phyloP scores from a whole-genome alignment of 53 echinoderm and acorn worm genomes.

The Zoroaster sp. region DNA sequence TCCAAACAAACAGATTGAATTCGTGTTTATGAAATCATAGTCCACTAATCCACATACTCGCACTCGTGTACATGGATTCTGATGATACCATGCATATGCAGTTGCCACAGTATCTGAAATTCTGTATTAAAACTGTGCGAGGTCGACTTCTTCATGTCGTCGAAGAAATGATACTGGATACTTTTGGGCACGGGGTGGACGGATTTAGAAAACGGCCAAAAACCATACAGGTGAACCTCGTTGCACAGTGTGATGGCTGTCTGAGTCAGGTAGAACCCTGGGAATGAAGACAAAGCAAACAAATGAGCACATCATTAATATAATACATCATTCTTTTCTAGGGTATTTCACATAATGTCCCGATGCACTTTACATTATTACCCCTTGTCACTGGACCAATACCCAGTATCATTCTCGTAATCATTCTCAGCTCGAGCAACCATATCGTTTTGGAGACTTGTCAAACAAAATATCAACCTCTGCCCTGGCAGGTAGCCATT shows the following conservation, averaged over 20 bases:
- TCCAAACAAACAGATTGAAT: background rate
- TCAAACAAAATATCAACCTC: no score
- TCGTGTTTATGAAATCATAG: background rate
- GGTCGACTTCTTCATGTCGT: constrained; percentile 15
- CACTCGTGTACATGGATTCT: constrained; percentile 35
- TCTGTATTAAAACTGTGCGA: constrained; percentile 42
- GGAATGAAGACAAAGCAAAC: background rate
- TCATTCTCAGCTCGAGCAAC: background rate
- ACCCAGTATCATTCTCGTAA: background rate
- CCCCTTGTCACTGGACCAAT: background rate
- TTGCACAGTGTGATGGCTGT: constrained; percentile 58
- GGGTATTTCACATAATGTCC: background rate
- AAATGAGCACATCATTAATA: background rate
- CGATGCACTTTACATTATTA: background rate
- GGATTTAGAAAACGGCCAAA: constrained; percentile 51
- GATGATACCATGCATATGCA: constrained; percentile 46
- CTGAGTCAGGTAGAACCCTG: constrained; percentile 54
- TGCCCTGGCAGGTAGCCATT: no score
- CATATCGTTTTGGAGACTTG: background rate
- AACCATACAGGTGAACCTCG: constrained; percentile 57
- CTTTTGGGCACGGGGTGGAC: constrained; percentile 11
- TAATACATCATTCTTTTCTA: background rate
- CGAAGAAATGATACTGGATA: constrained; percentile 27
- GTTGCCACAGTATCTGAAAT: constrained; percentile 49
- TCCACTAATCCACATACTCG: background rate